Percentiles rank a stretch among this genome's conserved stretches.
Evolutionary conservation across 2,888 invertebrate species (phyloP).

Genomic region (Agapostemon virescens): DNA sequence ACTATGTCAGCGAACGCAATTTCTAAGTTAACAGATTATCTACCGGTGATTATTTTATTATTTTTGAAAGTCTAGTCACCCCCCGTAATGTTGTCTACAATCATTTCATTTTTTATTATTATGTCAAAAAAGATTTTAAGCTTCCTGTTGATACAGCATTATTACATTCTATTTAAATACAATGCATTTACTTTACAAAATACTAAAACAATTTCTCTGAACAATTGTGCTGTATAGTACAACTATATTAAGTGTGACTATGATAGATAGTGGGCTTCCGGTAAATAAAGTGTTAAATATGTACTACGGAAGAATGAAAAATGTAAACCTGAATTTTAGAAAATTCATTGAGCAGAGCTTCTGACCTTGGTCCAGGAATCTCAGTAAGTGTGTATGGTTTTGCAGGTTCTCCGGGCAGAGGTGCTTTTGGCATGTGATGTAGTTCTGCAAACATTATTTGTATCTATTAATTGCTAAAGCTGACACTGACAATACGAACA

Average conservation of each 20-base stretch:
- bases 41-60: background rate
- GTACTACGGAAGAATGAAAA: background rate
- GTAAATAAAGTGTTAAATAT: background rate
- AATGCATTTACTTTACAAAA: no score
- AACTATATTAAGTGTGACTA: no score
- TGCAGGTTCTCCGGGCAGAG: constrained; percentile 62
- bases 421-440: constrained; percentile 51
- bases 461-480: background rate
- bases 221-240: no score
- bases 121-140: no score
- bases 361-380: constrained; percentile 68
- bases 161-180: no score
- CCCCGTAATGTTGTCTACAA: no score
- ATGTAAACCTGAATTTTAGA: constrained; percentile 66
- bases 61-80: background rate
- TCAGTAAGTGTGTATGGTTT: constrained; percentile 64
- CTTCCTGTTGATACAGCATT: no score
- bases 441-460: constrained; percentile 24
- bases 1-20: background rate
- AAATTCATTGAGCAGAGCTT: constrained; percentile 65
- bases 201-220: no score
- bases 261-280: no score
- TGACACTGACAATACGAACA: background rate
- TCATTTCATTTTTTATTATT: no score
- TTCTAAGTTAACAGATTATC: background rate